Base-by-base conservation (phyloP, 37 sponge, comb jelly and placozoan genomes). In the Oopsacas minuta region DNA sequence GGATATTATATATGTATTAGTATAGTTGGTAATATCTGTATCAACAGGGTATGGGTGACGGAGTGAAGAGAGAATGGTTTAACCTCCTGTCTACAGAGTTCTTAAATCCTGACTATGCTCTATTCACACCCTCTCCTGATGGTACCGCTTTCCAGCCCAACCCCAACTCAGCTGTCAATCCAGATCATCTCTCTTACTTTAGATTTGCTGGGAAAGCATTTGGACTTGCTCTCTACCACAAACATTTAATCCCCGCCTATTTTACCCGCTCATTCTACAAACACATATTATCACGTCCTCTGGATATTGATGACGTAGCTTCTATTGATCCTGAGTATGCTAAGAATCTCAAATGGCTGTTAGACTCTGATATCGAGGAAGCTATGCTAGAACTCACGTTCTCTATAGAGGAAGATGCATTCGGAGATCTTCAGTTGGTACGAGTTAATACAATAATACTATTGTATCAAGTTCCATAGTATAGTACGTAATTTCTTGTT, bases 181-280 rank as follows among this genome's bases (percentile, higher is more conserved):
- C 94, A 0, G 97, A 97, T 86, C 97, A 97, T 82, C 83, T 97
- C 23, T 94, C 91, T 85, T 97, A 97, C 87, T 97, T 97, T 89
- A 42, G 86, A 36, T 97, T 97, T 87, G 93, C 93, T 51, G 97
- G 97, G 1, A 84, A 89, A 36, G 87, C 92, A 39, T 94, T 97
- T 90, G 92, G 89, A 0, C 84, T 94, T 22, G 94, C 97, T 36
- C 82, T 97, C 82, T 92, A 93, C 83, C 97, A 94, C 86, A 81
- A 88, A 52, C 92, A 97, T 69, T 89, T 97, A n/a, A 90, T 97
- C 52, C 90, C 87, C 36, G 92, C 94, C 83, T 94, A 97, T 86
- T 97, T 97, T 90, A 97, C 97, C 12, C 83, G 94, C 28, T 97
- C 97, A 36, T 97, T 97, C 86, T 97, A 94, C 91, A 97, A 97